Evolutionary conservation across 2,888 invertebrate species (phyloP).

Genomic region (Brenthis ino): DNA sequence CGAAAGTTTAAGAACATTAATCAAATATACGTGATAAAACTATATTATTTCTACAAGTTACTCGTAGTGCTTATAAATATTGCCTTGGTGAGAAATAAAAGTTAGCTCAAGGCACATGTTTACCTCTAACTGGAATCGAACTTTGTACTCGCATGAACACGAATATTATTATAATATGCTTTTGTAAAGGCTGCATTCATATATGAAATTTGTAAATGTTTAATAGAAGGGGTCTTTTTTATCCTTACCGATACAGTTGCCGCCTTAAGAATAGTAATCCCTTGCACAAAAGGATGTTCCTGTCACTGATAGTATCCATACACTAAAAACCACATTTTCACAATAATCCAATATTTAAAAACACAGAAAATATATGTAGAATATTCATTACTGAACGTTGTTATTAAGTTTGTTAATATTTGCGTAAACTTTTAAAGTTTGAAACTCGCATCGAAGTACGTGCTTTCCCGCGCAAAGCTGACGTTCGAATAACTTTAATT

Average conservation of each 20-base stretch:
- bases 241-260: constrained; percentile 64
- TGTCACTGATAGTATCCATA: constrained; percentile 58
- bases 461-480: constrained; percentile 77
- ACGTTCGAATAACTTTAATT: constrained; percentile 72
- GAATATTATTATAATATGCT: constrained; percentile 19
- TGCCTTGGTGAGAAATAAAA: too few species aligned
- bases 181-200: constrained; percentile 27
- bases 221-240: constrained; percentile 35
- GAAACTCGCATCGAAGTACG: constrained; percentile 58
- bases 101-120: background rate
- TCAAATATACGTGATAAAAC: too few species aligned
- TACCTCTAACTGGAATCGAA: constrained; percentile 11
- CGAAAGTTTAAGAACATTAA: too few species aligned
- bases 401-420: constrained; percentile 38
- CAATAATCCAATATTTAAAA: constrained; percentile 42
- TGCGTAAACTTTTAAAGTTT: constrained; percentile 44
- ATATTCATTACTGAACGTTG: constrained; percentile 23
- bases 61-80: too few species aligned
- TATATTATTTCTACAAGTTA: too few species aligned
- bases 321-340: constrained; percentile 52
- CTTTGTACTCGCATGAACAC: constrained; percentile 8
- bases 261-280: constrained; percentile 62
- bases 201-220: constrained; percentile 26
- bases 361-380: constrained; percentile 26
- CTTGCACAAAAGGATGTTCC: constrained; percentile 57